Conservation (phyloP, 2,888 invertebrate species). For the Aphrophora alni region DNA sequence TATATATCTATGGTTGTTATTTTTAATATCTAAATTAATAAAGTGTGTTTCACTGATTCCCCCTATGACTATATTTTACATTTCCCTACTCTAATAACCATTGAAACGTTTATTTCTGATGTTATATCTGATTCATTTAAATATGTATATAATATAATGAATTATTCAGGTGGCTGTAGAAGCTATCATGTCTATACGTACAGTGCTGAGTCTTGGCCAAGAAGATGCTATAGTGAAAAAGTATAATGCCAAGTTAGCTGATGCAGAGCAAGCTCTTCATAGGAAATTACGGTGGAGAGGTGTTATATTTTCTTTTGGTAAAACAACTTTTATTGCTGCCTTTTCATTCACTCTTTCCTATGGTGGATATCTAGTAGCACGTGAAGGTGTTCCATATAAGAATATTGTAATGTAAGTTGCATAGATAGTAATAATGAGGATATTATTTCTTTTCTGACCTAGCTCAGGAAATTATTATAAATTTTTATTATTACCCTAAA, state of each 20-base stretch:
- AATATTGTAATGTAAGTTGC: conserved; percentile 72
- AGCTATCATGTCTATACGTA: conserved; percentile 78
- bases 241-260: conserved; percentile 67
- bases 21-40: too few relatives aligned
- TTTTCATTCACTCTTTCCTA: conserved; percentile 75
- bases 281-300: conserved; percentile 70
- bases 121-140: too few relatives aligned
- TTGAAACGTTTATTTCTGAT: too few relatives aligned
- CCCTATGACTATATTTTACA: too few relatives aligned
- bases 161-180: conserved; percentile 73
- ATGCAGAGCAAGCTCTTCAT: conserved; percentile 66
- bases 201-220: conserved; percentile 74
- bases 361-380: conserved; percentile 70
- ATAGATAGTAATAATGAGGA: neutral
- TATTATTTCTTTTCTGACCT: too few relatives aligned
- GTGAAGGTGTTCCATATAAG: conserved; percentile 64
- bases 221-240: conserved; percentile 71
- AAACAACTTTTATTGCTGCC: conserved; percentile 74
- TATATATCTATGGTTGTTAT: too few relatives aligned
- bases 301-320: conserved; percentile 72
- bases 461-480: too few relatives aligned
- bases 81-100: too few relatives aligned
- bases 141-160: too few relatives aligned
- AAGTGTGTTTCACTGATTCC: too few relatives aligned
- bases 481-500: too few relatives aligned